These are phyloP conservation scores for Chelonus insularis DNA, from an alignment of 1,140 invertebrate species.

Conservation along the genomic window DNA sequence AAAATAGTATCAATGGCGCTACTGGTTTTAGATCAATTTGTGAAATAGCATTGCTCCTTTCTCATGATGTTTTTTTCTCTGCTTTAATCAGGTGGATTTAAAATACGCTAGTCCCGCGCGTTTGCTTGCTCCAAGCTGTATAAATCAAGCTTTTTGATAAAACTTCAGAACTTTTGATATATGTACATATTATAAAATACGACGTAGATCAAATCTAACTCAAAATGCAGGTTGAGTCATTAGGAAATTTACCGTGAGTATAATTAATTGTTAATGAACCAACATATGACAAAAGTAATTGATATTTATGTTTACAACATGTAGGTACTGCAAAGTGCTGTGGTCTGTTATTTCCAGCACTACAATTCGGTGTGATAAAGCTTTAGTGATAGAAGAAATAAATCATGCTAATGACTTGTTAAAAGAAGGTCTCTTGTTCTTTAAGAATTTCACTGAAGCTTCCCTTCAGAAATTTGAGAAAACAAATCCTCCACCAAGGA, in stretches of 20 bases:
- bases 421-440: constrained; percentile 50
- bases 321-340: constrained; percentile 53
- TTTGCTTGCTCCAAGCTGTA: no score
- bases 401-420: constrained; percentile 50
- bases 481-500: constrained; percentile 46
- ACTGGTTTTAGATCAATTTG: no score
- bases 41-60: no score
- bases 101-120: no score
- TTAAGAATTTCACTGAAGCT: constrained; percentile 47
- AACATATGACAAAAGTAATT: constrained; percentile 3
- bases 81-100: no score
- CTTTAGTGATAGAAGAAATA: constrained; percentile 54
- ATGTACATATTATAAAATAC: no score
- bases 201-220: no score
- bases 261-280: constrained; percentile 7
- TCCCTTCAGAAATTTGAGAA: constrained; percentile 49
- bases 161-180: no score
- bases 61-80: no score
- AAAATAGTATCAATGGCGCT: no score
- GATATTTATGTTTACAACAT: constrained; percentile 1
- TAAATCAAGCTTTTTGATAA: no score
- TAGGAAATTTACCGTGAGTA: constrained; percentile 50
- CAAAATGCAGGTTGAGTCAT: constrained; percentile 39
- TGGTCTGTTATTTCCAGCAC: constrained; percentile 58
- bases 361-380: constrained; percentile 54